phyloP scores from a whole-genome alignment of 2,888 invertebrate genomes.

The Lithophane leautieri region DNA sequence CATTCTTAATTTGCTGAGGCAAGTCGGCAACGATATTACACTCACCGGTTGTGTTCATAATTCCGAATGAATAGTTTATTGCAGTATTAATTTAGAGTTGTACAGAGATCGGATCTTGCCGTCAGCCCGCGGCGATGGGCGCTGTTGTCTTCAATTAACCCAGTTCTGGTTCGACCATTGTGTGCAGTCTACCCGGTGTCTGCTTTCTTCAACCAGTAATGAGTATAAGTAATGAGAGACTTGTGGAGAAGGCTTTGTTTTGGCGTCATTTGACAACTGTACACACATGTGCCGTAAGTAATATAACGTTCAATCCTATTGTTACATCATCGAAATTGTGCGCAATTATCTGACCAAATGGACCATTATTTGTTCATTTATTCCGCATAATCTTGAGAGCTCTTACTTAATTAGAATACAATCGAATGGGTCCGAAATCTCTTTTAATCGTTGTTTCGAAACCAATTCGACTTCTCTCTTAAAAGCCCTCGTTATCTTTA shows the following conservation, averaged over 20 bases:
- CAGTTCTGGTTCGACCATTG: constrained; percentile 85
- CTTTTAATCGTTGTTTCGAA: constrained; percentile 9
- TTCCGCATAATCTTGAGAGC: constrained; percentile 31
- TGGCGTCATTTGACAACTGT: constrained; percentile 80
- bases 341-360: constrained; percentile 48
- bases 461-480: not conserved
- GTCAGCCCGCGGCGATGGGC: constrained; percentile 80
- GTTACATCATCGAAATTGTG: constrained; percentile 66
- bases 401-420: constrained; percentile 30
- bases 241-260: constrained; percentile 77
- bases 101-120: constrained; percentile 80
- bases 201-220: constrained; percentile 87
- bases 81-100: constrained; percentile 78
- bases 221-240: constrained; percentile 83
- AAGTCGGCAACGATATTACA: constrained; percentile 62
- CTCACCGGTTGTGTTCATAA: constrained; percentile 59
- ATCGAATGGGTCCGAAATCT: not conserved
- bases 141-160: constrained; percentile 89
- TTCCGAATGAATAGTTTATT: constrained; percentile 77
- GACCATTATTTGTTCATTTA: constrained; percentile 35
- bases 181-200: constrained; percentile 87
- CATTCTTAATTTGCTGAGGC: constrained; percentile 48
- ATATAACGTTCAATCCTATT: constrained; percentile 70
- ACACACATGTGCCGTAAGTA: constrained; percentile 76
- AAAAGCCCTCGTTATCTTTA: constrained; percentile 10